Evolutionary conservation across 1,140 invertebrate genomes (phyloP).

Genomic region (Chironomus tepperi): DNA sequence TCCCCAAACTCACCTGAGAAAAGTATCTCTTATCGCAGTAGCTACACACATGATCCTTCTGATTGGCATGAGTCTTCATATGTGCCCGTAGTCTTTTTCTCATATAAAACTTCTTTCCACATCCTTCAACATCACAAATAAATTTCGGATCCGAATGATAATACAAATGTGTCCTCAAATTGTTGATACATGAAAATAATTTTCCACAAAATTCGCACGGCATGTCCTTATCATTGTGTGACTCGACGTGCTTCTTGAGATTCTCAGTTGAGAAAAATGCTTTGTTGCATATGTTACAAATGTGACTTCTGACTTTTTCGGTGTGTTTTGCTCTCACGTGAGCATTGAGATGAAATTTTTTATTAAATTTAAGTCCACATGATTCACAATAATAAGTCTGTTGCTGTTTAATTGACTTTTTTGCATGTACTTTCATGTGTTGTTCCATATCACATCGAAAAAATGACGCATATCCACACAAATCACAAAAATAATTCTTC

Average conservation of each 20-base stretch:
- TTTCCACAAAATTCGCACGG: slow-evolving; percentile 36
- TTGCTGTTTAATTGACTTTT: not conserved
- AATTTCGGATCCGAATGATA: slow-evolving; percentile 36
- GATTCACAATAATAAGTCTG: not conserved
- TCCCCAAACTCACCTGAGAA: not conserved
- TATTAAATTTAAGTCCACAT: not conserved
- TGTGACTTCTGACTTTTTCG: not conserved
- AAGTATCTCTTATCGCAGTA: not conserved
- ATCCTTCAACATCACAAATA: slow-evolving; percentile 36
- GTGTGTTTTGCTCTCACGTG: slow-evolving; percentile 6
- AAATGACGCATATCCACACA: not conserved
- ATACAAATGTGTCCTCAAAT: slow-evolving; percentile 36
- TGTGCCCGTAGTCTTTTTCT: slow-evolving; percentile 37
- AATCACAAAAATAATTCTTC: not conserved
- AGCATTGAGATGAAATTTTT: not conserved
- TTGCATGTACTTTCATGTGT: not conserved
- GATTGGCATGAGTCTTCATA: slow-evolving; percentile 27
- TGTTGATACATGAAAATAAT: slow-evolving; percentile 36
- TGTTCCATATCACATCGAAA: not conserved
- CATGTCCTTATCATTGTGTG: slow-evolving; percentile 26
- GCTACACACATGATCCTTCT: slow-evolving; percentile 23
- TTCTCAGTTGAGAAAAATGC: not conserved
- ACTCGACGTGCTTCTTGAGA: slow-evolving; percentile 9
- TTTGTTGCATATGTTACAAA: not conserved
- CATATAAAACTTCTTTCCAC: slow-evolving; percentile 38